Evolutionary conservation across 1,140 invertebrate species (phyloP), one percentile per base, ranked within the genome.

Genomic region (Platyura marginata): DNA sequence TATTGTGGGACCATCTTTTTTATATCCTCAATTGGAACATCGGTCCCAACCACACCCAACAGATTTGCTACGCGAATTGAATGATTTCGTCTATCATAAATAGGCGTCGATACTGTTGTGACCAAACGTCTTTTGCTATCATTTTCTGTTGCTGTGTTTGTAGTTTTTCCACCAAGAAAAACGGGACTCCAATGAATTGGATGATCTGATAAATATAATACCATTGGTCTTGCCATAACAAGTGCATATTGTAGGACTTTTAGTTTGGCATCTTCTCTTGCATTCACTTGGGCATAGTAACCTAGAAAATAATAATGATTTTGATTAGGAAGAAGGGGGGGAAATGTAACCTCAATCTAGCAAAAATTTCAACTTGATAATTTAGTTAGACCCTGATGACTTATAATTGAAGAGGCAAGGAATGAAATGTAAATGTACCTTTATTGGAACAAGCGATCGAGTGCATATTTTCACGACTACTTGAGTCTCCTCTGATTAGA

Each of bases 391-490:
- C n/a, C n/a, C n/a, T n/a, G n/a, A n/a, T n/a, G n/a, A n/a, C n/a
- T n/a, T n/a, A n/a, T n/a, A 20, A 11, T 15, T 11, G 29, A 15
- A 21, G 29, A 11, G 4, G n/a, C 16, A 15, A 21, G 13, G 20
- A 22, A 18, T 21, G 1, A 40, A 22, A 21, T 37, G 11, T 35
- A 19, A 29, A 43, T 20, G 48, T 64, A 86, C 91, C 95, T 79
- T 94, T 94, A 66, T 98, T 97, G 16, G 72, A 75, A 67, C 94
- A 98, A 9, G 94, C 93, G 75, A 98, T 95, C 65, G 81, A 86
- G 46, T 81, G 75, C 50, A 97, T 78, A 55, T 93, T 82, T 34
- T 74, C 67, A 39, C 77, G 79, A 52, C 90, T 83, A 6, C 80
- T 76, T 0, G 86, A 79, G 60, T 98, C 93, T 40, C 84, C 78